Evolutionary conservation across 2,888 invertebrate genomes (phyloP), one percentile per base, ranked within the genome.

Genomic region (Xanthia icteritia): DNA sequence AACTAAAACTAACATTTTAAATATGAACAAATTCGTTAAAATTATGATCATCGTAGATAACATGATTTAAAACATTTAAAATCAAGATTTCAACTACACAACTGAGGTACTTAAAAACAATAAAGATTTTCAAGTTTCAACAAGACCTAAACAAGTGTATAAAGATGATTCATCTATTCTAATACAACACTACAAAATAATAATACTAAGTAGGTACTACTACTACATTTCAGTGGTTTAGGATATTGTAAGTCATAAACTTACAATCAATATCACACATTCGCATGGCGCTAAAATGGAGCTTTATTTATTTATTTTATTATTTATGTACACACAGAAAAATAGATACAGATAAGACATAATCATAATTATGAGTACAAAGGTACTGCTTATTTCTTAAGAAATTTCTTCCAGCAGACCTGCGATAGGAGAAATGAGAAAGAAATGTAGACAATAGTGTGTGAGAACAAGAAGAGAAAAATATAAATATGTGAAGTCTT

Each of bases 191-290:
- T 76, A 80, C 15, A 1, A 76, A 81, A 76, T 70, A 66, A 76
- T 70, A 76, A 63, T 73, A 67, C 39, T 67, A 27, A 36, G 15
- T 67, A 27, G 27, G 15, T 68, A 64, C 51, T 75, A 58, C 31
- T 31, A 65, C 23, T 42, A 65, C 11, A 58, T 54, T 42, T 36
- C 60, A 81, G 68, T 60, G 54, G 23, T 45, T 36, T 56, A 69
- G 11, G 58, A 51, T 27, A 67, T 42, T 61, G 17, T n/a, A n/a
- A n/a, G n/a, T n/a, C n/a, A n/a, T n/a, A n/a, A n/a, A 36, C 23
- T 48, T 63, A 70, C 51, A 48, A 39, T 56, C 58, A 82, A 70
- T 82, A 67, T 73, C 77, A 82, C 83, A 70, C 63, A 54, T 83
- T 77, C 66, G 73, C 74, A 78, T 42, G 31, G 69, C 45, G 51